Base-by-base conservation (phyloP, 92 coral and sea anemone genomes). In the Epizoanthus rinbou region DNA sequence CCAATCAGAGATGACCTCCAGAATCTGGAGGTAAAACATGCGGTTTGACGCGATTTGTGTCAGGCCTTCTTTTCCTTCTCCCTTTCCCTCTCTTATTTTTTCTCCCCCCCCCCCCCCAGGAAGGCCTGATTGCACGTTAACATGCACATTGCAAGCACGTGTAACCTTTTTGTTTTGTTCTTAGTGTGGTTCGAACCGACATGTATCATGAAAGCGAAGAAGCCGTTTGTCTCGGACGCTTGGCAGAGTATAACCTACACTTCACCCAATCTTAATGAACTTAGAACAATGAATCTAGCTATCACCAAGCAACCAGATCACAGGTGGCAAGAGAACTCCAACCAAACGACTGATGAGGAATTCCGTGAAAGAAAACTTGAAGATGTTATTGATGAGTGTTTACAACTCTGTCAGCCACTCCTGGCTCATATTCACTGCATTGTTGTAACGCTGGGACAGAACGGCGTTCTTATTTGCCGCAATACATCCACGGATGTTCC, bases 141-240 rank as follows among this genome's bases (percentile, higher is more conserved):
- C 15, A 47, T 47, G 54, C 54, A 47, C 54, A 47, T 47, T 47
- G 14, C 54, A 47, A 47, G 54, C 8, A 47, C 14, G 54, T 47
- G 54, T 47, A 47, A 47, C 7, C 15, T 47, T 37, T 11, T 6
- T 25, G 6, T 72, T 76, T 52, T 75, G 63, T 45, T 28, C 56
- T 13, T 83, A 96, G 99, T 96, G 8, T 92, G 97, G 94, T 96
- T 91, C 66, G 99, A 96, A 76, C 99, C 99, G 7, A 93, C 99
- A 8, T 96, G 99, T 54, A 75, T 93, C 18, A 78, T 90, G 88
- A 93, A 93, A 69, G 87, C 99, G 16, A 90, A 81, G 75, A 86
- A 86, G 67, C 99, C 97, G 0, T 96, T 96, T 79, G 68, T 24
- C n/a, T 86, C 91, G 0, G 84, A 89, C 0, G 87, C 93, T 41